Conservation (phyloP, 2,888 invertebrate genomes). For the Caenorhabditis sp. region DNA sequence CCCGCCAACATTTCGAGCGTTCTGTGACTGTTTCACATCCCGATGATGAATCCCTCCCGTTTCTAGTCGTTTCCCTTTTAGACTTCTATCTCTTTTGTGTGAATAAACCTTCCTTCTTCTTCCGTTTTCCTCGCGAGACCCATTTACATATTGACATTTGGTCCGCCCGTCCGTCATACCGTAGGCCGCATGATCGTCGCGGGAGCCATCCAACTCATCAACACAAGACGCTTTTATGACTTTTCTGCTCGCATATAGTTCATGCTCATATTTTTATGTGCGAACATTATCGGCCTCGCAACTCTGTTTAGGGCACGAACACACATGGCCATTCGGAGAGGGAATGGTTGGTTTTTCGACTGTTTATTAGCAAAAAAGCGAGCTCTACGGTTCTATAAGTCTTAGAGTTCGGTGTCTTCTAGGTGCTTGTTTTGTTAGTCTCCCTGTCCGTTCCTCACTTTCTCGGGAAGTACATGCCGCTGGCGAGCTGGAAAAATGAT, state of each 20-base stretch:
- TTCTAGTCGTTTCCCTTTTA: slow-evolving; percentile 21
- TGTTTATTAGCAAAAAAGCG: not conserved
- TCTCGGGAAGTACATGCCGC: too few species aligned
- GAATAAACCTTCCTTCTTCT: slow-evolving; percentile 11
- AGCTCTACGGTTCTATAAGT: too few species aligned
- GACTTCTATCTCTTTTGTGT: not conserved
- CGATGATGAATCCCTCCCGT: slow-evolving; percentile 16
- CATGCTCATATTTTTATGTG: slow-evolving; percentile 55
- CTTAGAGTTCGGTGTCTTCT: too few species aligned
- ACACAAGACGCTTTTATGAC: slow-evolving; percentile 43
- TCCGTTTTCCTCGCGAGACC: slow-evolving; percentile 14
- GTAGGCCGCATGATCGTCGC: slow-evolving; percentile 44
- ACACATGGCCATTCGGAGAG: not conserved
- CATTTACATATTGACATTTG: slow-evolving; percentile 53
- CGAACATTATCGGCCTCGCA: slow-evolving; percentile 25
- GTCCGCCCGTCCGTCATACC: slow-evolving; percentile 29
- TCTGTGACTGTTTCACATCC: slow-evolving; percentile 43
- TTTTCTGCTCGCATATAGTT: slow-evolving; percentile 55
- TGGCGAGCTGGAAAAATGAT: too few species aligned
- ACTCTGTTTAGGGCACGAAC: not conserved
- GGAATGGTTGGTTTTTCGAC: too few species aligned
- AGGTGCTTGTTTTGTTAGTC: too few species aligned
- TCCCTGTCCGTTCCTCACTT: too few species aligned
- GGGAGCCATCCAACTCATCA: slow-evolving; percentile 57
- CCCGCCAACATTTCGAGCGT: slow-evolving; percentile 14